phyloP scores from a whole-genome alignment of 2,888 invertebrate genomes.

The Drosophila macrospina region DNA sequence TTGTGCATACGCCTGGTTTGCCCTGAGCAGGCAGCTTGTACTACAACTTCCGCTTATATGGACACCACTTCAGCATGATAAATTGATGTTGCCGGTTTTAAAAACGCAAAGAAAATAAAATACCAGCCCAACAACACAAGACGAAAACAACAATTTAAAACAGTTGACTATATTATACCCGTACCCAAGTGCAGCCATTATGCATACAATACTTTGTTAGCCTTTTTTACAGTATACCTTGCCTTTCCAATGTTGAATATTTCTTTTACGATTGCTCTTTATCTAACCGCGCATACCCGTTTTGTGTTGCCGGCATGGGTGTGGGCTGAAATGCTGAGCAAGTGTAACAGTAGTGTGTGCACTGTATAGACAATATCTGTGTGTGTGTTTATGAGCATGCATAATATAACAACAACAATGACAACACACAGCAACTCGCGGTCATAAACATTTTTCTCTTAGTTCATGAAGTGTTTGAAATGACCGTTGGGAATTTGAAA shows the following conservation, averaged over 20 bases:
- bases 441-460: slow-evolving; percentile 2
- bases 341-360: slow-evolving; percentile 2
- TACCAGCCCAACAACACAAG: slow-evolving; percentile 2
- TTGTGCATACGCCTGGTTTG: slow-evolving; percentile 63
- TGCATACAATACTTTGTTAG: neutral
- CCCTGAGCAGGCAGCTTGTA: slow-evolving; percentile 57
- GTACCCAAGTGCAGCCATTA: neutral
- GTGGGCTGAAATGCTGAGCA: slow-evolving; percentile 9
- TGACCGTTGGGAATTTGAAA: slow-evolving; percentile 1
- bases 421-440: slow-evolving; percentile 7
- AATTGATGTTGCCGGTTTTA: slow-evolving; percentile 68
- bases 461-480: slow-evolving; percentile 8
- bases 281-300: neutral
- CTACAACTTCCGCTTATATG: slow-evolving; percentile 75
- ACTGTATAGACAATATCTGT: slow-evolving; percentile 5
- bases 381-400: slow-evolving; percentile 17
- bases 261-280: neutral
- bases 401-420: slow-evolving; percentile 38
- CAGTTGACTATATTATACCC: slow-evolving; percentile 24
- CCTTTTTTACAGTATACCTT: neutral
- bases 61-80: slow-evolving; percentile 75
- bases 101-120: slow-evolving; percentile 49
- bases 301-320: neutral
- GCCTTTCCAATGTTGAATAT: neutral
- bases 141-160: neutral